phyloP scores from a whole-genome alignment of 2,888 invertebrate species.

The Imbricaverruca yamaguchii region DNA sequence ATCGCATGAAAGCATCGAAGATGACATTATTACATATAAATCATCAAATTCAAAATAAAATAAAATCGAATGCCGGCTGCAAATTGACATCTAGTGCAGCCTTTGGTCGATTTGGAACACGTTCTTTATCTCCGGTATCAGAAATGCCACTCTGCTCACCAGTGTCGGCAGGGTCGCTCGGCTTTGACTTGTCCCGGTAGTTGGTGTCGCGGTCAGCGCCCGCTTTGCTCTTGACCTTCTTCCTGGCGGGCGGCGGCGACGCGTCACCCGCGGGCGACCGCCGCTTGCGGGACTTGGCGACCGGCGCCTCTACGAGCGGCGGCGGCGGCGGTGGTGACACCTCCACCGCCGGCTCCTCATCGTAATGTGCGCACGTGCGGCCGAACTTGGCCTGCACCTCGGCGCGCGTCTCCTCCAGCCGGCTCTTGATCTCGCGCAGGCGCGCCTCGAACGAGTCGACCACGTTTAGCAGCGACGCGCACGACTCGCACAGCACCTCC shows the following conservation, averaged over 20 bases:
- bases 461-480: neutral
- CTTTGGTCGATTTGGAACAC: too few relatives aligned
- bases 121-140: too few relatives aligned
- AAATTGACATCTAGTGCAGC: too few relatives aligned
- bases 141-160: too few relatives aligned
- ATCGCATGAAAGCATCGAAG: too few relatives aligned
- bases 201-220: neutral
- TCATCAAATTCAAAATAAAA: too few relatives aligned
- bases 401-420: neutral
- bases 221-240: neutral
- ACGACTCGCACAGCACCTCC: conserved; percentile 12
- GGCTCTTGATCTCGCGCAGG: neutral
- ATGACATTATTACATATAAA: too few relatives aligned
- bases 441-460: conserved; percentile 12
- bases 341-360: neutral
- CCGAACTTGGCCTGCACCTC: neutral
- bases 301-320: neutral
- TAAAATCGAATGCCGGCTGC: too few relatives aligned
- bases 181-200: neutral
- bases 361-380: neutral
- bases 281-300: neutral
- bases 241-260: neutral
- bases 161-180: neutral
- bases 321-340: neutral
- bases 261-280: too few relatives aligned